phyloP scores from a whole-genome alignment of 2,888 invertebrate species.

The Brachycybe producta region DNA sequence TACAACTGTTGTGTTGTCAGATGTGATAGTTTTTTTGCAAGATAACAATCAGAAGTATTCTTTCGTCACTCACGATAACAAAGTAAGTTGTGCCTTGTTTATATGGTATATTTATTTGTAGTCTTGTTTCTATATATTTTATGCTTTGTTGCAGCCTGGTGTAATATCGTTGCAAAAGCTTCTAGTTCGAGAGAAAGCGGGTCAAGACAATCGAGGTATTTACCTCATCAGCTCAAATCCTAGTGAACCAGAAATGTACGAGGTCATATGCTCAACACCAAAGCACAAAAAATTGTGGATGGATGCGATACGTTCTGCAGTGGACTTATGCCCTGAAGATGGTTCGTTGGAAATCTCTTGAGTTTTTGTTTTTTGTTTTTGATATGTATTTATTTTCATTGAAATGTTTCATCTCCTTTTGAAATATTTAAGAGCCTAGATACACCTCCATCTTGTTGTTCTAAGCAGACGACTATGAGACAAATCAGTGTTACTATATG shows the following conservation, averaged over 20 bases:
- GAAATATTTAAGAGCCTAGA: constrained; percentile 5
- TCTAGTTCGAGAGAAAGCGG: constrained; percentile 84
- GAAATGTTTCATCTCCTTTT: background rate
- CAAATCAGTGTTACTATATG: too few relatives aligned
- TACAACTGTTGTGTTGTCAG: constrained; percentile 76
- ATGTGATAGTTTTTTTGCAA: constrained; percentile 78
- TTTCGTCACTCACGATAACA: constrained; percentile 79
- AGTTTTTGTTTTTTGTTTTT: background rate
- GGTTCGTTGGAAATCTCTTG: constrained; percentile 20
- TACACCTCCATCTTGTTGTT: too few relatives aligned
- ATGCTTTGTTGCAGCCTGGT: constrained; percentile 50
- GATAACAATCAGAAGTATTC: constrained; percentile 81
- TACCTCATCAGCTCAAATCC: constrained; percentile 88
- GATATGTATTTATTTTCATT: background rate
- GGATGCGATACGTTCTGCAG: constrained; percentile 66
- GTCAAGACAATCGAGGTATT: constrained; percentile 65
- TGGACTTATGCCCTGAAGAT: constrained; percentile 71
- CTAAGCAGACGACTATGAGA: too few relatives aligned
- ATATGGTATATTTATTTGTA: constrained; percentile 10
- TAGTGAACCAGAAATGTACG: constrained; percentile 88
- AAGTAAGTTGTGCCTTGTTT: constrained; percentile 45
- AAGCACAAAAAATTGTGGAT: constrained; percentile 86
- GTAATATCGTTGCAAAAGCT: constrained; percentile 84
- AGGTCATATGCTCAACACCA: constrained; percentile 69
- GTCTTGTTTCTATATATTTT: constrained; percentile 5